Evolutionary conservation across 2,888 invertebrate genomes (phyloP), one percentile per base, ranked within the genome.

Genomic region (Parnassius orleans): DNA sequence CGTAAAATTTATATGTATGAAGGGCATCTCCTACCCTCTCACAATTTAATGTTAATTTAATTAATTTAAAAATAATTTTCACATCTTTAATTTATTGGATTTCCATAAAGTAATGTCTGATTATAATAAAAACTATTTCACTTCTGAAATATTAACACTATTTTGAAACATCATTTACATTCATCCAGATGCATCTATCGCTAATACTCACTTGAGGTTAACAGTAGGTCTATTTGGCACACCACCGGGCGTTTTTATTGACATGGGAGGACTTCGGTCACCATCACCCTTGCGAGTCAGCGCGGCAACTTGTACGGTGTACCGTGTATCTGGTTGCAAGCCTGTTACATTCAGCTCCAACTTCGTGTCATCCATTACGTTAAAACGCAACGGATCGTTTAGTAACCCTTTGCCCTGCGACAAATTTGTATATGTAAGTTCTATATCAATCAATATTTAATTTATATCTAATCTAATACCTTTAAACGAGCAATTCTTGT

Each of bases 261-360:
- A 94, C 62, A 96, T 96, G 33, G 97, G 96, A 65, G 95, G 91
- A 80, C 98, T 98, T 69, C 98, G 93, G 83, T 97, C 96, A 19
- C 99, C 99, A 83, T 99, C 99, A 52, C 99, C 99, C 85, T 98
- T 98, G 67, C 98, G 93, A 3, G 99, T 99, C 66, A 99, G 93
- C 0, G 99, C 99, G 0, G 98, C 98, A 64, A 99, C 98, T 92
- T 98, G 97, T 64, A 98, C 95, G 60, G 95, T 95, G 89, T 99
- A 99, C 73, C 95, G 94, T 0, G 99, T 98, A 79, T 99, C 98
- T 3, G 99, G 98, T 84, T 98, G 98, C 53, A 99, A 93, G 12
- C 96, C 97, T 12, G 96, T 95, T 58, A 98, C 95, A 81, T 97
- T 97, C 73, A 95, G 93, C 79, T 97, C 96, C 63, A 96, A 82